phyloP scores from a whole-genome alignment of 2,888 invertebrate species.

The Lutraria lutraria region DNA sequence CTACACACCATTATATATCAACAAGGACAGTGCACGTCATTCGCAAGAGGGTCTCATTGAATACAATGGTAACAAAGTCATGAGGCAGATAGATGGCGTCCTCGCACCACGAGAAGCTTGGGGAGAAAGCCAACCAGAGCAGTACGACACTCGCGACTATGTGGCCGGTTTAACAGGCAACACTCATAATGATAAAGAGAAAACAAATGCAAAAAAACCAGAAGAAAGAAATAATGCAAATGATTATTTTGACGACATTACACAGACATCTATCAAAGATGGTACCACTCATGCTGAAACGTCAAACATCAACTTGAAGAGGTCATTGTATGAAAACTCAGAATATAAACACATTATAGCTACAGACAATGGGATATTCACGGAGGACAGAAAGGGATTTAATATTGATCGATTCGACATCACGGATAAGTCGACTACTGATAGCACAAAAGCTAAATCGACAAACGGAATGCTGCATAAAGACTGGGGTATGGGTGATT shows the following conservation, averaged over 20 bases:
- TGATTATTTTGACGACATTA: conserved; percentile 34
- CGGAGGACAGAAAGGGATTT: neutral
- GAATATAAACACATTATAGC: neutral
- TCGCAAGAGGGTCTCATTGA: conserved; percentile 41
- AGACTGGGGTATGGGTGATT: conserved; percentile 55
- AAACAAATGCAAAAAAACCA: neutral
- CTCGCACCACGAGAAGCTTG: conserved; percentile 33
- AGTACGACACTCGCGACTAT: neutral
- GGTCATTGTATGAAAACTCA: neutral
- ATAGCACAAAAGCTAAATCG: neutral
- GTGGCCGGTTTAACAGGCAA: neutral
- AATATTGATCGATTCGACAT: neutral
- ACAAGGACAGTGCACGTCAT: neutral
- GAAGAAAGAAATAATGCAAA: neutral
- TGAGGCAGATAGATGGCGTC: neutral
- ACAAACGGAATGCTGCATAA: neutral
- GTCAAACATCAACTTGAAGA: neutral
- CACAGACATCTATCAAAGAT: neutral
- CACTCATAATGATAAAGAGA: neutral
- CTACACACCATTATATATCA: conserved; percentile 24
- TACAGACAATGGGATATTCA: neutral
- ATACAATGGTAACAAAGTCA: neutral
- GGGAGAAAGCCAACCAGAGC: neutral
- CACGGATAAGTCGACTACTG: neutral
- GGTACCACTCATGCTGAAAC: neutral